A percentile compares a stretch with the other conserved stretches of the same genome.
Conservation (phyloP, 2,888 invertebrate genomes). For the Bombylius discolor region DNA sequence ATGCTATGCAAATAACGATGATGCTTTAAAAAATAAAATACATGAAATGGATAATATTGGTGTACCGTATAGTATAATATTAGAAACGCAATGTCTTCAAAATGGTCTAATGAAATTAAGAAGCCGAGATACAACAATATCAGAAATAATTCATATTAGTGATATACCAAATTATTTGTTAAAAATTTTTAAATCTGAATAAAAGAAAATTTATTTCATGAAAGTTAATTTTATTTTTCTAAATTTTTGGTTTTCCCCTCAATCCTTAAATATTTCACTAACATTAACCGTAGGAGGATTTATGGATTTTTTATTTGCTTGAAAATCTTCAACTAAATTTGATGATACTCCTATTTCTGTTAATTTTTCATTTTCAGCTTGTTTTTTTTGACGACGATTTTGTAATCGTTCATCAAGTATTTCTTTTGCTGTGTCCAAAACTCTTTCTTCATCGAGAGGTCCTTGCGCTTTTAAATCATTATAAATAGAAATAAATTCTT, state of each 20-base stretch:
- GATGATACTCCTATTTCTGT: not conserved
- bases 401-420: constrained; percentile 20
- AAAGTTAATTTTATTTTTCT: not conserved
- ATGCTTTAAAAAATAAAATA: constrained; percentile 30
- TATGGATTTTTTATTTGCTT: not conserved
- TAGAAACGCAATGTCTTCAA: constrained; percentile 52
- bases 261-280: constrained; percentile 5
- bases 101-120: constrained; percentile 56
- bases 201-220: not conserved
- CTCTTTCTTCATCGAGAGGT: constrained; percentile 40
- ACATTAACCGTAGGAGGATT: not conserved
- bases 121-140: constrained; percentile 52
- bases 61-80: constrained; percentile 58
- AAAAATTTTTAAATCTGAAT: constrained; percentile 34
- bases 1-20: constrained; percentile 13
- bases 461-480: constrained; percentile 44
- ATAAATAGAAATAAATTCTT: constrained; percentile 49
- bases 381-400: not conserved
- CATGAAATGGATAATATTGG: constrained; percentile 47
- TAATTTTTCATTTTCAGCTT: not conserved
- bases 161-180: constrained; percentile 49
- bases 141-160: constrained; percentile 57
- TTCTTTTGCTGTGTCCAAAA: constrained; percentile 39
- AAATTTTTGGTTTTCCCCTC: not conserved
- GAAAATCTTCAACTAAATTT: not conserved